Evolutionary conservation across 2,888 invertebrate genomes (phyloP).

Genomic region (Amiota minor): DNA sequence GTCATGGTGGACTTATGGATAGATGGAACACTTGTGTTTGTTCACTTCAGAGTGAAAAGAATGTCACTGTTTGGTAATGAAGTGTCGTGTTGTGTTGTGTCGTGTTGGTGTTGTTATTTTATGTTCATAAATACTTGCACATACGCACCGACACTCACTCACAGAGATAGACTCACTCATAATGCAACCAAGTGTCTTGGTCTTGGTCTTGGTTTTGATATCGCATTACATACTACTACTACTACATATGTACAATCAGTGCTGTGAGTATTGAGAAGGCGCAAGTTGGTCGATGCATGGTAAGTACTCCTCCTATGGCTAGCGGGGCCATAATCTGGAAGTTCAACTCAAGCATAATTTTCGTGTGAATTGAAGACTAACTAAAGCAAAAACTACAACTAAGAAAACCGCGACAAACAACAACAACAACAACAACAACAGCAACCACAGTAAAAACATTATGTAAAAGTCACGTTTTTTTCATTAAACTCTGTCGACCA

Average conservation of each 20-base stretch:
- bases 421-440: neutral
- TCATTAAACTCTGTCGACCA: constrained; percentile 14
- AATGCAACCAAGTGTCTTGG: constrained; percentile 16
- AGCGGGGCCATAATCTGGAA: neutral
- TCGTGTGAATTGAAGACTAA: constrained; percentile 16
- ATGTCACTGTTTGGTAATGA: constrained; percentile 47
- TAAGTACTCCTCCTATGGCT: neutral
- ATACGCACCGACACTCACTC: neutral
- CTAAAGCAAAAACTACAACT: neutral
- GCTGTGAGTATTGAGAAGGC: neutral
- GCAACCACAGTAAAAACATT: constrained; percentile 8
- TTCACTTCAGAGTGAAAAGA: constrained; percentile 37
- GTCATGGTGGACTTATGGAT: constrained; percentile 43
- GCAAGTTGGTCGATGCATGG: neutral
- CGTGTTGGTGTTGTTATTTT: constrained; percentile 9
- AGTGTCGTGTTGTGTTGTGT: constrained; percentile 28
- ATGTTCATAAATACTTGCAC: constrained; percentile 8
- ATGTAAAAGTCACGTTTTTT: constrained; percentile 36
- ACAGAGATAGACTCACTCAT: too few species aligned
- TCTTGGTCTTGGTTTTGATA: constrained; percentile 21
- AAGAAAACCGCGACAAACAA: neutral
- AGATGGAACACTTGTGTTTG: constrained; percentile 51
- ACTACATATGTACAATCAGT: neutral
- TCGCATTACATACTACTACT: constrained; percentile 27
- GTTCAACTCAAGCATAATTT: constrained; percentile 18